Evolutionary conservation across 1,140 invertebrate species (phyloP).

Genomic region (Nylanderia fulva): DNA sequence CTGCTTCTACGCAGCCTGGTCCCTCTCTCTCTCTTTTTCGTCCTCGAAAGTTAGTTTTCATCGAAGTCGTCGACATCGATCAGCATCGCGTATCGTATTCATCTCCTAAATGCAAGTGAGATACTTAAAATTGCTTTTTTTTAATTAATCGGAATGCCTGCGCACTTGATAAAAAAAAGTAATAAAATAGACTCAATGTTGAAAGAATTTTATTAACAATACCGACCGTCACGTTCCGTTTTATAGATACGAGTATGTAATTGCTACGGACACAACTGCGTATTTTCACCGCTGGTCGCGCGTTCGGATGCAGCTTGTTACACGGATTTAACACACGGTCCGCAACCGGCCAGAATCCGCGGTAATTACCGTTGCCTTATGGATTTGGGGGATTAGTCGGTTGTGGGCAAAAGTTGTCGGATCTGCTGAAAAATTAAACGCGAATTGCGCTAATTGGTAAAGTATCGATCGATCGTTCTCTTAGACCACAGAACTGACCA

Average conservation of each 20-base stretch:
- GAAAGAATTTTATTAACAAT: neutral
- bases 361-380: slow-evolving; percentile 64
- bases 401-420: slow-evolving; percentile 27
- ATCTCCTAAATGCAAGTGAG: neutral
- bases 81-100: neutral
- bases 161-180: neutral
- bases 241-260: neutral
- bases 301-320: slow-evolving; percentile 36
- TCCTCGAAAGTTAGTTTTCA: slow-evolving; percentile 23
- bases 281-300: neutral
- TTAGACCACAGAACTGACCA: no score
- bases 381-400: slow-evolving; percentile 64
- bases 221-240: neutral
- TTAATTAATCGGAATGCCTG: neutral
- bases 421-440: slow-evolving; percentile 64
- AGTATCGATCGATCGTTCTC: neutral
- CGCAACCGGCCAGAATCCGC: slow-evolving; percentile 27
- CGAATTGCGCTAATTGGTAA: slow-evolving; percentile 69
- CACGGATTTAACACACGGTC: slow-evolving; percentile 50
- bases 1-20: slow-evolving; percentile 9
- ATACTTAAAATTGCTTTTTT: neutral
- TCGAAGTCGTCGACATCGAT: neutral
- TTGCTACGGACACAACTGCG: neutral
- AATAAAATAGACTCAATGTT: neutral
- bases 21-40: slow-evolving; percentile 3